A percentile compares a stretch with the other conserved stretches of the same genome.
Evolutionary conservation across 2,113 vertebrate species (phyloP).

Genomic region (Salvelinus namaycush): DNA sequence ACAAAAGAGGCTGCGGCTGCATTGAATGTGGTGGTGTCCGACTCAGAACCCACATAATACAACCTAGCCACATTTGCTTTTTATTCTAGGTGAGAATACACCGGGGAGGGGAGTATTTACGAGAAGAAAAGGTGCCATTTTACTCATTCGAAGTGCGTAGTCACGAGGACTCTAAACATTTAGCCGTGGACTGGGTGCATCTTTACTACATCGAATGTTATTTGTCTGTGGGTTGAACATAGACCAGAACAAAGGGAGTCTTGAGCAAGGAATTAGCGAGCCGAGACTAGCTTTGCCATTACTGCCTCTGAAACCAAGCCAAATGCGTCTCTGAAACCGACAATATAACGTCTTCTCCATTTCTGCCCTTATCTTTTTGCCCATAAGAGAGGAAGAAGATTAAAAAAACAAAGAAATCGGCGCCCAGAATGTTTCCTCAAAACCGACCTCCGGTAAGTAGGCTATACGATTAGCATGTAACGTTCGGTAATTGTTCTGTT

Average conservation of each 20-base stretch:
- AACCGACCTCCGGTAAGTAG: constrained; percentile 85
- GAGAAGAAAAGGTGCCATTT: constrained; percentile 24
- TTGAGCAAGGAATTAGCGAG: constrained; percentile 70
- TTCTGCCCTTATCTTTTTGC: constrained; percentile 54
- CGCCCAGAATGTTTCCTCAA: constrained; percentile 84
- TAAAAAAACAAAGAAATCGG: constrained; percentile 50
- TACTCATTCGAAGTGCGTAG: constrained; percentile 45
- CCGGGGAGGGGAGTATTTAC: constrained; percentile 32
- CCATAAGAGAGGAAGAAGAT: constrained; percentile 35
- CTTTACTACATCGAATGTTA: constrained; percentile 51
- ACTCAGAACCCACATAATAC: constrained; percentile 57
- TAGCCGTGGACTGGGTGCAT: constrained; percentile 43
- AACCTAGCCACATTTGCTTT: constrained; percentile 49
- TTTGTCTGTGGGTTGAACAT: constrained; percentile 53
- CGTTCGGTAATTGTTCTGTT: not conserved
- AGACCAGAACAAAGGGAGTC: constrained; percentile 78
- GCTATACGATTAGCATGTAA: constrained; percentile 20
- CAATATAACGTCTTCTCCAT: constrained; percentile 43
- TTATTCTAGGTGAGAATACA: constrained; percentile 32
- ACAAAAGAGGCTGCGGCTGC: constrained; percentile 74
- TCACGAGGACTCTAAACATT: constrained; percentile 49
- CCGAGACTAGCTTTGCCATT: constrained; percentile 60
- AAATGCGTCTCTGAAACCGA: constrained; percentile 70
- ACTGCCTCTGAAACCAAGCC: constrained; percentile 60
- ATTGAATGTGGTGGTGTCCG: constrained; percentile 68